Evolutionary conservation across 1,140 invertebrate genomes (phyloP).

Genomic region (Ceratina australensis): DNA sequence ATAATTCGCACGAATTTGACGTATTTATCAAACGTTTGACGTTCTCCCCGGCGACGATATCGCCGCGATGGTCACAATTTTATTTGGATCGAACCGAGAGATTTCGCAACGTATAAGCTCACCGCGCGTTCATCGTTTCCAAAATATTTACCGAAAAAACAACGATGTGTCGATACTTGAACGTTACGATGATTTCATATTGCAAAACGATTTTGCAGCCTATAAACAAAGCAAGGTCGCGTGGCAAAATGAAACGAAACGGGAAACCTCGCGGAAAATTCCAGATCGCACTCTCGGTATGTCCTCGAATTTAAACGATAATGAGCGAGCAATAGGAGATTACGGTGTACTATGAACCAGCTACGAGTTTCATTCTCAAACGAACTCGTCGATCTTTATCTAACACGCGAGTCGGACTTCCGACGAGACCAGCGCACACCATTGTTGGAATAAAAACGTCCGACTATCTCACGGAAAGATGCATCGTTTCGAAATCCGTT

Average conservation of each 20-base stretch:
- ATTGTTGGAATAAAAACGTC: conserved; percentile 3
- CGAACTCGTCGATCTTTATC: conserved; percentile 30
- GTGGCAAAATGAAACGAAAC: conserved; percentile 47
- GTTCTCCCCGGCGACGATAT: neutral
- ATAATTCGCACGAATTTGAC: too few species aligned
- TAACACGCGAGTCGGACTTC: neutral
- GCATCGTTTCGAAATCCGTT: neutral
- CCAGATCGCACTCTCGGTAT: conserved; percentile 27
- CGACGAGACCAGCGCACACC: neutral
- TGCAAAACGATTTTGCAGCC: conserved; percentile 28
- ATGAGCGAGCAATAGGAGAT: conserved; percentile 32
- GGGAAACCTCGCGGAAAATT: conserved; percentile 53
- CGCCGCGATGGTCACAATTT: neutral
- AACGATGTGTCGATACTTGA: neutral
- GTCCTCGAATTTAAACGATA: conserved; percentile 61
- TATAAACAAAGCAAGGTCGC: conserved; percentile 47
- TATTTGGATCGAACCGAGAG: neutral
- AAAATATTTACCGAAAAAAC: conserved; percentile 40
- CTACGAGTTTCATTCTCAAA: conserved; percentile 18
- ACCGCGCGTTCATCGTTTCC: neutral
- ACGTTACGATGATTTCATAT: neutral
- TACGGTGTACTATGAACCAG: conserved; percentile 32
- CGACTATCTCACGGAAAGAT: conserved; percentile 1
- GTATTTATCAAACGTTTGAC: neutral
- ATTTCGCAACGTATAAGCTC: conserved; percentile 10